These are phyloP conservation scores for Ophioderma brevispina DNA, from an alignment of 35 echinoderm and acorn worm species.

Conservation along the genomic window DNA sequence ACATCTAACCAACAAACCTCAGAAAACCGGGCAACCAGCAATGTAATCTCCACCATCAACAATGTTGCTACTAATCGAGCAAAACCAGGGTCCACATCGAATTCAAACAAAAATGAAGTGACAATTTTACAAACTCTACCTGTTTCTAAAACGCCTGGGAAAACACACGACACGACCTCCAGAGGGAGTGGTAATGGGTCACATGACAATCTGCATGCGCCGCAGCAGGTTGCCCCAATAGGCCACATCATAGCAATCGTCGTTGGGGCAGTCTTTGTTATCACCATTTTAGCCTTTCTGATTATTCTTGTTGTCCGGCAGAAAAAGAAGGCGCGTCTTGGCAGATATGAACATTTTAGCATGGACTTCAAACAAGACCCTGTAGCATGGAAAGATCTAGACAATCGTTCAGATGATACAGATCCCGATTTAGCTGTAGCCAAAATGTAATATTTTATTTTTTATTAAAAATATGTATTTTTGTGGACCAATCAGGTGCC, in stretches of 20 bases:
- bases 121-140: constrained; percentile 1
- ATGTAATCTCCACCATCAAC: not conserved
- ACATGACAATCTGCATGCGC: not conserved
- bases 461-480: not conserved
- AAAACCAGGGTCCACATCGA: not conserved
- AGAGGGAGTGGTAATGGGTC: not conserved
- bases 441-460: not conserved
- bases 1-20: not conserved
- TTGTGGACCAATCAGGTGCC: too few relatives aligned
- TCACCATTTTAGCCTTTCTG: constrained; percentile 34
- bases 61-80: not conserved
- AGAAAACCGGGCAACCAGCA: not conserved
- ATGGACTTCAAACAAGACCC: constrained; percentile 27
- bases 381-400: constrained; percentile 31
- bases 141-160: not conserved
- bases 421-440: not conserved
- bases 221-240: not conserved
- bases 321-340: constrained; percentile 29
- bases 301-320: constrained; percentile 31
- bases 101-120: not conserved
- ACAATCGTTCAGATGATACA: constrained; percentile 2
- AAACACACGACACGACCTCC: not conserved
- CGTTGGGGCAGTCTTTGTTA: not conserved
- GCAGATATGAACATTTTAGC: constrained; percentile 40
- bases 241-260: constrained; percentile 36